These are phyloP conservation scores for Antedon mediterranea DNA, from an alignment of 53 echinoderm and acorn worm genomes.

Conservation along the genomic window DNA sequence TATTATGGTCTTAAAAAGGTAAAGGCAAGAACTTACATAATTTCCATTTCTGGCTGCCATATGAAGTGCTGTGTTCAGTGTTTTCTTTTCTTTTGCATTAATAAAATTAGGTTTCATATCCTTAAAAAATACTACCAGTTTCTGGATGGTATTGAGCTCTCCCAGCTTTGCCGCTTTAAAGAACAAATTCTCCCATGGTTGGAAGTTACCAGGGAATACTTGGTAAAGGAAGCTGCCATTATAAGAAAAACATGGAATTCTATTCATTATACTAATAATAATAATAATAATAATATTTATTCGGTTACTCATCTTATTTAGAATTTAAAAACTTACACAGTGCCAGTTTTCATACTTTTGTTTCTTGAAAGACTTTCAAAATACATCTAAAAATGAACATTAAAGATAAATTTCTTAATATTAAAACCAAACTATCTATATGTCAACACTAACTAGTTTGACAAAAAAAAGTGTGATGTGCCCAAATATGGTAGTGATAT, in stretches of 20 bases:
- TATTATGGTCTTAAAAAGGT: too few relatives aligned
- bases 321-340: too few relatives aligned
- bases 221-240: constrained; percentile 67
- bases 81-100: constrained; percentile 88
- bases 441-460: too few relatives aligned
- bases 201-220: constrained; percentile 84
- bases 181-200: constrained; percentile 69
- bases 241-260: too few relatives aligned
- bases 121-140: constrained; percentile 86
- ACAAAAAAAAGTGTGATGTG: too few relatives aligned
- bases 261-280: too few relatives aligned
- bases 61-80: constrained; percentile 66
- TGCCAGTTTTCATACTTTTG: constrained; percentile 64
- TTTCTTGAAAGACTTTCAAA: constrained; percentile 87
- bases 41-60: constrained; percentile 87
- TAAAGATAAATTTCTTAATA: background rate
- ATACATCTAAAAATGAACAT: constrained; percentile 42
- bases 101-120: constrained; percentile 69
- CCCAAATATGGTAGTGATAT: too few relatives aligned
- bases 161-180: constrained; percentile 88
- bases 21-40: constrained; percentile 49
- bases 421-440: too few relatives aligned
- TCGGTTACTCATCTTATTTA: too few relatives aligned
- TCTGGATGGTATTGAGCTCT: constrained; percentile 71
- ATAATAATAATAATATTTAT: too few relatives aligned